phyloP scores from a whole-genome alignment of 1,140 invertebrate species.

The Drosophila sucinea region DNA sequence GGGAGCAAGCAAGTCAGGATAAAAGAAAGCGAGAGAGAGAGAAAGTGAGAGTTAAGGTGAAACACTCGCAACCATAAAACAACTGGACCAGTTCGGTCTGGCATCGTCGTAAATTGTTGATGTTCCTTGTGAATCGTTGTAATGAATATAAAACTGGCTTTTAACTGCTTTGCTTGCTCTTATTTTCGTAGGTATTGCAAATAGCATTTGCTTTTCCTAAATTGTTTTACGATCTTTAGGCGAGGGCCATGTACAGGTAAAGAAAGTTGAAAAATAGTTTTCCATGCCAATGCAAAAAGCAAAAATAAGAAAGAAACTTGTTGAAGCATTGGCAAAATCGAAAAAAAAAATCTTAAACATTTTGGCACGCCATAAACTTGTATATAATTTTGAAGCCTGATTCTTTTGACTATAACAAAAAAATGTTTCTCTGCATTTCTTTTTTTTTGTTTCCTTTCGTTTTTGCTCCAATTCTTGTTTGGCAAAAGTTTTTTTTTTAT shows the following conservation, averaged over 20 bases:
- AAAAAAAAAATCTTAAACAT: constrained; percentile 25
- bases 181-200: constrained; percentile 47
- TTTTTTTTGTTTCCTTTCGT: constrained; percentile 67
- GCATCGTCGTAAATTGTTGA: constrained; percentile 67
- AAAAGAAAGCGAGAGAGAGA: constrained; percentile 15
- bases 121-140: constrained; percentile 51
- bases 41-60: constrained; percentile 9
- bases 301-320: constrained; percentile 52
- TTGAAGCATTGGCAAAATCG: constrained; percentile 50
- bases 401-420: constrained; percentile 35
- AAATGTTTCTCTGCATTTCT: constrained; percentile 58
- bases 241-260: constrained; percentile 11
- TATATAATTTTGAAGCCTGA: constrained; percentile 53
- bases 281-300: not conserved
- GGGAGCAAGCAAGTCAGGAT: not conserved
- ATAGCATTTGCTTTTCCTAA: constrained; percentile 45
- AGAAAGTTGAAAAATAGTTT: not conserved
- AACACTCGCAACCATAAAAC: constrained; percentile 53
- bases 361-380: constrained; percentile 64
- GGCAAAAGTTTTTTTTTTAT: constrained; percentile 52
- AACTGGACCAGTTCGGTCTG: constrained; percentile 43
- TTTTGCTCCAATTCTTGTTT: constrained; percentile 67
- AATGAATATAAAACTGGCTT: constrained; percentile 73
- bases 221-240: constrained; percentile 43
- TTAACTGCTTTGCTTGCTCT: constrained; percentile 59